Evolutionary conservation across 2,797 vertebrate species (phyloP), one percentile per base, ranked within the genome.

Genomic region (Tolypeutes matacus): DNA sequence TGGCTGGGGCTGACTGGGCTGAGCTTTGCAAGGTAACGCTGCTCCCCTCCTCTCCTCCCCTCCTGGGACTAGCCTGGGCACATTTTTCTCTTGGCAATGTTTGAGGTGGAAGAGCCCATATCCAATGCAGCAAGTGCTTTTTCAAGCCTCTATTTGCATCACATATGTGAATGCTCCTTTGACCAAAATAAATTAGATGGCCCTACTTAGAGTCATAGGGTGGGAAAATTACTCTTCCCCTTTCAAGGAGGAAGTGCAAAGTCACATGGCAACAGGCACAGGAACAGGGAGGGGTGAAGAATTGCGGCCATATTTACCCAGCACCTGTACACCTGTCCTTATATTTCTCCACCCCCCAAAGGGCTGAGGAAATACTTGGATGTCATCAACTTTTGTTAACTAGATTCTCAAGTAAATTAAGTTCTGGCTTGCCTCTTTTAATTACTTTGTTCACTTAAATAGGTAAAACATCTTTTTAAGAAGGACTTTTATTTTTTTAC

Each of bases 321-420:
- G 27, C 27, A 49, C 25, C 29, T 53, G 46, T 39, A 20, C 9
- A 25, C 49, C 46, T 53, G 58, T 67, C 81, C 51, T 86, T 18
- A 0, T 39, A 78, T 36, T 36, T 90, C 42, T 89, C 56, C 69
- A 29, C 53, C 56, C 7, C 36, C 60, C 39, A 93, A 58, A 76
- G 36, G 62, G 89, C 62, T 51, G 23, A 78, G 36, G 31, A 62
- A 77, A 85, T 13, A 80, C n/a, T 60, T 83, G 64, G 46, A 82
- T 49, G 21, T 46, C 67, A 60, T 65, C 76, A 36, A 69, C 65
- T 84, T 95, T 77, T 69, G 7, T 75, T 75, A 76, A 86, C 36
- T 89, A 51, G 53, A 94, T 73, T 31, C 78, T 67, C 23, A 49
- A 88, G 34, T 70, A 90, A 95, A 96, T 93, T 95, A 86, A 69